A percentile compares a stretch with the other conserved stretches of the same genome.
These are phyloP conservation scores for Lordiphosa mommai DNA, from an alignment of 1,140 invertebrate genomes.

Conservation along the genomic window DNA sequence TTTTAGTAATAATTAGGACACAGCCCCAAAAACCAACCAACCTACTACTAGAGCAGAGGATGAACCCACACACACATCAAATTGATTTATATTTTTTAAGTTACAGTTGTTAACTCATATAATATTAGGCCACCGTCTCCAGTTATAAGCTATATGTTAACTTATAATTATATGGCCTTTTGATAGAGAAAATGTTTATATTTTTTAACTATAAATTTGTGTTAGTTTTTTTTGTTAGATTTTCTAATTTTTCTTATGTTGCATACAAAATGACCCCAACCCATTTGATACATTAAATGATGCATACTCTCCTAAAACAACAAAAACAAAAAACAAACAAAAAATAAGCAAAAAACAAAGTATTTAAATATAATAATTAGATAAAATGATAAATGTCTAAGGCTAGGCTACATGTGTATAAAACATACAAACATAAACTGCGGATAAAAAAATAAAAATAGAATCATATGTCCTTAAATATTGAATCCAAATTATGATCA, in stretches of 20 bases:
- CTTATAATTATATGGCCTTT: conserved; percentile 39
- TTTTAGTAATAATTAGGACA: conserved; percentile 42
- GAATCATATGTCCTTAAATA: conserved; percentile 49
- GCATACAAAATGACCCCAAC: neutral
- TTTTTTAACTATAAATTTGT: conserved; percentile 28
- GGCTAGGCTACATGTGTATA: conserved; percentile 50
- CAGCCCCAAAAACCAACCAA: conserved; percentile 19
- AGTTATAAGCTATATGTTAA: conserved; percentile 21
- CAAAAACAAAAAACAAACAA: too few species aligned
- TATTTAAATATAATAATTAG: conserved; percentile 66
- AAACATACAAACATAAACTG: conserved; percentile 29
- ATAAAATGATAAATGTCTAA: conserved; percentile 62
- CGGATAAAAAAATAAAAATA: conserved; percentile 61
- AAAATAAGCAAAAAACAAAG: conserved; percentile 40
- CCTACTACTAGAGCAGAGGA: too few species aligned
- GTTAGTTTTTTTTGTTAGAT: conserved; percentile 40
- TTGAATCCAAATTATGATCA: conserved; percentile 3
- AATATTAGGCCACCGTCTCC: neutral
- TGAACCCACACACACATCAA: too few species aligned
- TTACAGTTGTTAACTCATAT: neutral
- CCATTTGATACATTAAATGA: conserved; percentile 26
- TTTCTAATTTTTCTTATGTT: conserved; percentile 16
- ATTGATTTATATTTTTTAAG: too few species aligned
- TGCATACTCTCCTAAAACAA: conserved; percentile 30
- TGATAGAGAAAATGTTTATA: conserved; percentile 61